Percentiles rank a stretch among this genome's conserved stretches.
Conservation (phyloP, 1,140 invertebrate genomes). For the Ostrea denselamellosa region DNA sequence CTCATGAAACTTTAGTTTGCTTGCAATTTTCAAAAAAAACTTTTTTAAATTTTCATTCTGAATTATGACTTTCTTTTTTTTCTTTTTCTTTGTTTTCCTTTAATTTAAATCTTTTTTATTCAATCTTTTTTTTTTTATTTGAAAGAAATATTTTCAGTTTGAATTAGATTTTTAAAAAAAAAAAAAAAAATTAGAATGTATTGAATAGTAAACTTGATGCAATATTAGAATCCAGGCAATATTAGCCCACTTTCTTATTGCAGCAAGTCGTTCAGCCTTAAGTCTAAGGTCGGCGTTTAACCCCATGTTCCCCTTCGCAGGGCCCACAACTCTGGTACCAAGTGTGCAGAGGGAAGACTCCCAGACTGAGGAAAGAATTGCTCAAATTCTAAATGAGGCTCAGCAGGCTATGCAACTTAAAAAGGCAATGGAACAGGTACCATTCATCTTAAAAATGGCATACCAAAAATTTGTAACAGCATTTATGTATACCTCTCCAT, state of each 20-base stretch:
- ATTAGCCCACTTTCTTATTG: slow-evolving; percentile 21
- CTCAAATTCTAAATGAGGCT: slow-evolving; percentile 95
- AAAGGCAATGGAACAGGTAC: slow-evolving; percentile 55
- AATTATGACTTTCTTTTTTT: neutral
- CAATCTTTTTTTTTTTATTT: neutral
- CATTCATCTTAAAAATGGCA: neutral
- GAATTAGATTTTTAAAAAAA: neutral
- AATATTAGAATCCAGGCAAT: slow-evolving; percentile 21
- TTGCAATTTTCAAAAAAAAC: neutral
- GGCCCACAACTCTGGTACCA: slow-evolving; percentile 79
- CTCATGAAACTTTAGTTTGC: neutral
- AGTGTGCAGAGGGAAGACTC: slow-evolving; percentile 86
- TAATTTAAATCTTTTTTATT: neutral
- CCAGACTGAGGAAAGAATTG: slow-evolving; percentile 95
- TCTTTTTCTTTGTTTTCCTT: neutral
- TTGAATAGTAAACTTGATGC: neutral
- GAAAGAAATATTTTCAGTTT: neutral
- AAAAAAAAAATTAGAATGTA: neutral
- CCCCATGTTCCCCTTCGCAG: slow-evolving; percentile 77
- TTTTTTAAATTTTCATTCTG: neutral
- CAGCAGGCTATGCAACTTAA: slow-evolving; percentile 80
- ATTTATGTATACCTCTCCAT: too few species aligned
- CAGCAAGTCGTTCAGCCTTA: slow-evolving; percentile 26
- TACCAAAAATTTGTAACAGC: neutral
- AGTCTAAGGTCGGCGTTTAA: slow-evolving; percentile 43